Evolutionary conservation across 2,113 vertebrate genomes (phyloP).

Genomic region (Prinia subflava): DNA sequence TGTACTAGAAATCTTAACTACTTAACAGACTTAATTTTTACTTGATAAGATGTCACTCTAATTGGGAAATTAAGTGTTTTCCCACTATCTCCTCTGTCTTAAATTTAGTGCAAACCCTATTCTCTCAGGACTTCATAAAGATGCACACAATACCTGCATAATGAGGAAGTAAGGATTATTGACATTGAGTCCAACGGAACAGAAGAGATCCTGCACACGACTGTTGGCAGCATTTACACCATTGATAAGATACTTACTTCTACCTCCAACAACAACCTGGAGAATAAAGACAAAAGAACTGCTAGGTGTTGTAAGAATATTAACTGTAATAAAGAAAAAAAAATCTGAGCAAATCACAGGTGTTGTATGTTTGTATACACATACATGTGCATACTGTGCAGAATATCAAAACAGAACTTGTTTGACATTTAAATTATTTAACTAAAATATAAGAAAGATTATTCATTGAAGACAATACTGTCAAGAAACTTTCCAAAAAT

Average conservation of each 20-base stretch:
- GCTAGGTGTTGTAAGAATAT: not conserved
- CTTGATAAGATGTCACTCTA: not conserved
- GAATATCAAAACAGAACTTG: not conserved
- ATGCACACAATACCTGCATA: conserved; percentile 86
- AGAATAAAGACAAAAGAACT: not conserved
- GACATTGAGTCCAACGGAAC: conserved; percentile 93
- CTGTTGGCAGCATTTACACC: conserved; percentile 86
- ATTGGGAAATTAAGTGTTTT: not conserved
- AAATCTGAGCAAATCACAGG: not conserved
- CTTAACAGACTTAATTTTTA: not conserved
- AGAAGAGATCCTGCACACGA: conserved; percentile 93
- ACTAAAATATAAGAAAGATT: not conserved
- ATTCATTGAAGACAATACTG: not conserved
- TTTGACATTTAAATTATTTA: not conserved
- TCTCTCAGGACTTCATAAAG: not conserved
- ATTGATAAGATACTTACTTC: conserved; percentile 95
- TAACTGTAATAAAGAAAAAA: not conserved
- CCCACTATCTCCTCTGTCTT: not conserved
- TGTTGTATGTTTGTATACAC: not conserved
- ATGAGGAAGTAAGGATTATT: conserved; percentile 99
- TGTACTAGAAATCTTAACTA: not conserved
- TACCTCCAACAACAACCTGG: conserved; percentile 86
- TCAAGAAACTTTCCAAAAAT: not conserved
- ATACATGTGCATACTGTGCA: not conserved
- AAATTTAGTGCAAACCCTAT: not conserved